A percentile compares a stretch with the other conserved stretches of the same genome.
Evolutionary conservation across 2,113 vertebrate genomes (phyloP).

Genomic region (Catharus minimus): DNA sequence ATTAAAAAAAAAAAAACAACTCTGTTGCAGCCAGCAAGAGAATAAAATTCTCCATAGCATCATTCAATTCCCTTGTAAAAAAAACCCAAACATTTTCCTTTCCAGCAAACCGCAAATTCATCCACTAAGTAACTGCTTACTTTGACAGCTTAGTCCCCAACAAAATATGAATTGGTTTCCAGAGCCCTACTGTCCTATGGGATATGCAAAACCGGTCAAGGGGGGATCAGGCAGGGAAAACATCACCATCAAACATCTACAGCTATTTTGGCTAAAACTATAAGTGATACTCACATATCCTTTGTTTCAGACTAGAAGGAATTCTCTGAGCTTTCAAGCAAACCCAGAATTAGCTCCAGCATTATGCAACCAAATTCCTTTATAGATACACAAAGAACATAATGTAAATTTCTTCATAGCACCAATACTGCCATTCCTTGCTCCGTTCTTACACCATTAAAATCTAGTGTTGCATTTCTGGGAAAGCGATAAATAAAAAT

Average conservation of each 20-base stretch:
- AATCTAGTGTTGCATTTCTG: background rate
- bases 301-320: background rate
- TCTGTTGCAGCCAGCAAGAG: background rate
- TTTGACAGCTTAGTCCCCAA: background rate
- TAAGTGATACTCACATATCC: background rate
- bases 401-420: accelerated
- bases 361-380: background rate
- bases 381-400: background rate
- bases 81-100: background rate
- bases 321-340: background rate
- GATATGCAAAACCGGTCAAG: background rate
- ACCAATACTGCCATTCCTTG: background rate
- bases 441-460: background rate
- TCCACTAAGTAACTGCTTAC: background rate
- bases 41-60: background rate
- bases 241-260: background rate
- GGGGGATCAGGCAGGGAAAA: background rate
- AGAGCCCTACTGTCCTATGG: background rate
- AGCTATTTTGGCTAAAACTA: background rate
- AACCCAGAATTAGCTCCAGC: background rate
- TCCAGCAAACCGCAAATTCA: background rate
- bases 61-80: background rate
- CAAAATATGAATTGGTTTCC: background rate
- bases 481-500: background rate
- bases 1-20: background rate